Base-by-base conservation (phyloP, 2,797 vertebrate species). In the Gouania willdenowi region DNA sequence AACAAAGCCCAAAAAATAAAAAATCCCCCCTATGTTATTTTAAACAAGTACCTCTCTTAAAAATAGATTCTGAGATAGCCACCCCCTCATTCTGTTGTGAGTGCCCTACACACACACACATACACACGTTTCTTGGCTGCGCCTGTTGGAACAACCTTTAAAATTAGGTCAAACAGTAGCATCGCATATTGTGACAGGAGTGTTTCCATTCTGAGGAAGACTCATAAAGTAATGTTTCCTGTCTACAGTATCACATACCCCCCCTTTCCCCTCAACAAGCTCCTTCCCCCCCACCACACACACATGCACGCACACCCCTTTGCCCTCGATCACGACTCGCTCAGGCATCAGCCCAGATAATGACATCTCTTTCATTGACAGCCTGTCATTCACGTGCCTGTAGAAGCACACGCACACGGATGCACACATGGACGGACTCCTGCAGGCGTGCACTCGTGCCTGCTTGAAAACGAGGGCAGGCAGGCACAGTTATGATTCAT, bases 151-250 rank as follows among this genome's bases (percentile, higher is more conserved):
- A 37, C 83, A 72, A 74, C 75, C 78, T 72, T 45, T 17, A 60
- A 20, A 71, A 59, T 55, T 49, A 77, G 69, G 71, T 75, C 23
- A 11, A 53, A 27, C 70, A 21, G 70, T 45, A 62, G 65, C 60
- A 11, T 10, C 23, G 45, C 54, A 57, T 63, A 76, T 65, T 67
- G 61, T 53, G 66, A 69, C 63, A 53, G 34, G 59, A 63, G 55
- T 44, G 61, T 55, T 80, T 83, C 59, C 76, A 13, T 66, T 65
- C 67, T 52, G n/a, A 69, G 57, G 76, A 43, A 66, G 67, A 75
- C 79, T 76, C 59, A 66, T 31, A 68, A 76, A 77, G 50, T 66
- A 67, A 82, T 79, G 77, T 64, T 84, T 86, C 81, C 78, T 79
- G 81, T 79, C 65, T 45, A 4, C 46, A 9, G 49, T 62, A 69